Base-by-base conservation (phyloP, 1,140 invertebrate genomes). In the Panagrolaimus sp. region DNA sequence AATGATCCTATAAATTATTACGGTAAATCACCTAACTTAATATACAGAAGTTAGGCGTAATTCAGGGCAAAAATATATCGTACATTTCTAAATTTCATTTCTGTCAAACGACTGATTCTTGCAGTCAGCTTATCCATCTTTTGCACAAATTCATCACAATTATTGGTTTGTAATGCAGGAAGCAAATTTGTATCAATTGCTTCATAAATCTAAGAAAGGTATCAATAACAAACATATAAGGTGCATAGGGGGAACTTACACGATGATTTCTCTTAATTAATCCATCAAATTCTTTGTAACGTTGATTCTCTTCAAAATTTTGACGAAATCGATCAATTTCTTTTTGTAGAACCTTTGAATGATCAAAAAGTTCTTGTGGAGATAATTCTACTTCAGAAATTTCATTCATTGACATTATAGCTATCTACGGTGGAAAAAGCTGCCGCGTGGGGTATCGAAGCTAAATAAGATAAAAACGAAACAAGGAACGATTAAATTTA, bases 241-340 rank as follows among this genome's bases (percentile, higher is more conserved):
- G n/a, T n/a, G n/a, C n/a, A n/a, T n/a, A n/a, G n/a, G n/a, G 48
- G 5, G 38, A 72, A 61, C 69, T 46, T 23, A 70, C 69, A 31
- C 68, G 46, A 48, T 70, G 69, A 48, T 70, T 70, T 43, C 46
- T 13, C 11, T 38, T 20, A 16, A 70, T 71, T 5, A 70, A 42
- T 9, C 66, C 65, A 64, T 70, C 69, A 9, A 70, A 71, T 38
- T 70, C 69, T 23, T 43, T 47, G 16, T 71, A 53, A 14, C 69
- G 43, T 51, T 70, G 16, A 62, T 70, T 70, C 11, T 38, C 9
- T 25, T 20, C 68, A 62, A 70, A 70, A 44, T 71, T 71, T 9
- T 70, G 70, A 20, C 51, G 67, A 43, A 70, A 70, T 38, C 42
- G 27, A 38, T 70, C 66, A 42, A 70, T 71, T 63, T 70, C 69